Evolutionary conservation across 2,888 invertebrate species (phyloP).

Genomic region (Lochmaea capreae): DNA sequence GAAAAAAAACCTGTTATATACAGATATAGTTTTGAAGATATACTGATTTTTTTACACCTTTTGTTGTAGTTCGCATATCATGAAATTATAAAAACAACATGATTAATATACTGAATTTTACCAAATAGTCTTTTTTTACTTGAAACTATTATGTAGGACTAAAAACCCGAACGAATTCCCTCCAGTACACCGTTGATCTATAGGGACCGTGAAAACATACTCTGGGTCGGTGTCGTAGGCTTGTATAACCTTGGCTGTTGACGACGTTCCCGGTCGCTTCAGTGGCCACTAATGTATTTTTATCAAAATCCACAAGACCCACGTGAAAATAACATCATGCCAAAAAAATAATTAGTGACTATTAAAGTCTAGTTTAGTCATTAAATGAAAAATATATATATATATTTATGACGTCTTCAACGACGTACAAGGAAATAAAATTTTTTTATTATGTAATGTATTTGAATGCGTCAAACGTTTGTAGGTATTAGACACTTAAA

Average conservation of each 20-base stretch:
- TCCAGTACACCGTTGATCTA: not conserved
- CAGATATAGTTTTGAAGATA: no score
- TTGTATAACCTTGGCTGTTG: constrained; percentile 26
- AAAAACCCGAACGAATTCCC: not conserved
- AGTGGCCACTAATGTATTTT: constrained; percentile 17
- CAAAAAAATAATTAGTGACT: constrained; percentile 20
- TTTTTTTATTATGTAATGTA: no score
- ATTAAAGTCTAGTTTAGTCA: constrained; percentile 16
- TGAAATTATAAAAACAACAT: no score
- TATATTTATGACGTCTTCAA: no score
- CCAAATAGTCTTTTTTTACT: no score
- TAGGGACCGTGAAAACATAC: constrained; percentile 6
- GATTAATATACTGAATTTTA: no score
- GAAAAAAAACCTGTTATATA: no score
- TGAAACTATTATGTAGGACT: not conserved
- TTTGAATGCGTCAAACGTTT: no score
- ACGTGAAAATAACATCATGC: constrained; percentile 16
- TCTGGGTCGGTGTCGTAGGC: constrained; percentile 27
- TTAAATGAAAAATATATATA: constrained; percentile 7
- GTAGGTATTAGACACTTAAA: no score
- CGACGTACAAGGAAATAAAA: no score
- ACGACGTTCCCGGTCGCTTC: constrained; percentile 18
- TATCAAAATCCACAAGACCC: constrained; percentile 15
- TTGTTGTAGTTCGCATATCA: no score
- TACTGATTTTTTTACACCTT: no score